Evolutionary conservation across 2,113 vertebrate genomes (phyloP), one percentile per base, ranked within the genome.

Genomic region (Motacilla tschutschensis): DNA sequence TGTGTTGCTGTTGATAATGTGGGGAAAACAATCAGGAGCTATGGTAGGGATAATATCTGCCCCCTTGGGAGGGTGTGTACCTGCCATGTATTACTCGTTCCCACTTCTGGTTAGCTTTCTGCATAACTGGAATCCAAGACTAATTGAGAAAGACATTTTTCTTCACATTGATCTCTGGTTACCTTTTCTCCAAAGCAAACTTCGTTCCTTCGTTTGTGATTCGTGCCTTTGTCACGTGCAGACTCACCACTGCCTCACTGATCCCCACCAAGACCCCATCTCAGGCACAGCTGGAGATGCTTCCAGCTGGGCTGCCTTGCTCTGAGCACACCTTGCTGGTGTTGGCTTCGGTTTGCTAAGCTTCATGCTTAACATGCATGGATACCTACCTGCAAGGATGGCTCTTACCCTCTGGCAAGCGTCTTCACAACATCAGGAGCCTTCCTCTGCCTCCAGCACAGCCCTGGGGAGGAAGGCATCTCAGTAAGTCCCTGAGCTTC

Each of bases 11-110:
- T 72, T 80, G 88, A 81, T 84, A 71, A 86, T 0, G 1, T 2
- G 3, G 67, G 50, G 24, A 79, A 91, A 83, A 85, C 47, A 84
- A 79, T 57, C 60, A 65, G 46, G 73, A 91, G 26, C 76, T 81
- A 54, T 59, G 36, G 78, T 9, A 93, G 26, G 75, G 89, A 86
- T 83, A 90, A 43, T 79, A 95, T 92, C 74, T 58, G 26, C 51
- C 21, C 26, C 50, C 79, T 60, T 80, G 79, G 43, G 10, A 94
- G 67, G 53, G 82, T 59, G 77, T 91, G 77, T 87, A 21, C 78
- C 71, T 81, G 67, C 54, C 53, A 63, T 35, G 51, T 82, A 81
- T 70, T 89, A 80, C 66, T 89, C 36, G 63, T 51, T 86, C 51
- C 62, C 71, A 65, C 36, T 62, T 55, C 46, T 71, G 50, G 69